Percentiles rank a stretch among this genome's conserved stretches.
phyloP scores from a whole-genome alignment of 2,888 invertebrate species.

The Ceratothoa steindachneri region DNA sequence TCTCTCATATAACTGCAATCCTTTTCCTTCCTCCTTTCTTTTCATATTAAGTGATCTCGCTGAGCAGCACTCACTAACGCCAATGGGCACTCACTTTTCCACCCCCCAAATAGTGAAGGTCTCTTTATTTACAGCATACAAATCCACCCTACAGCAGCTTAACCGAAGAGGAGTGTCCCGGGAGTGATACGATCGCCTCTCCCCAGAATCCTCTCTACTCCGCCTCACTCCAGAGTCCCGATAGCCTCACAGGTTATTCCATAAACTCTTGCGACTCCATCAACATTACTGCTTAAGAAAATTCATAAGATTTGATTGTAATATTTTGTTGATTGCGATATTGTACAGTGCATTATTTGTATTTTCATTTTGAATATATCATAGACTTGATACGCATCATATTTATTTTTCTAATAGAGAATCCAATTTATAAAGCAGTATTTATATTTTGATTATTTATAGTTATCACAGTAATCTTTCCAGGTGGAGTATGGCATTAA shows the following conservation, averaged over 20 bases:
- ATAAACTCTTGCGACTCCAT: slow-evolving; percentile 51
- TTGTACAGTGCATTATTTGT: slow-evolving; percentile 1
- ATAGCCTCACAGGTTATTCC: slow-evolving; percentile 64
- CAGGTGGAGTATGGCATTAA: too few species aligned
- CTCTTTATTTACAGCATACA: slow-evolving; percentile 15
- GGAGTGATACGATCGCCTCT: slow-evolving; percentile 53
- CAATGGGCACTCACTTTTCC: neutral
- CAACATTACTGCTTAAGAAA: slow-evolving; percentile 41
- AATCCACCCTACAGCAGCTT: slow-evolving; percentile 55
- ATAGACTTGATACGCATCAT: neutral
- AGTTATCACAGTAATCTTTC: too few species aligned
- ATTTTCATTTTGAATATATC: neutral
- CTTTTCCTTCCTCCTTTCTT: too few species aligned
- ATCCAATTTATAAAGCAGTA: neutral
- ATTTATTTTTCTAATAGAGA: neutral
- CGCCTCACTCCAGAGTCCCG: slow-evolving; percentile 68
- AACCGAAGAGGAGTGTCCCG: slow-evolving; percentile 21
- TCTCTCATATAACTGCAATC: too few species aligned
- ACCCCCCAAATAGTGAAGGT: neutral
- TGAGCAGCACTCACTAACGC: too few species aligned
- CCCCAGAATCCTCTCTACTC: slow-evolving; percentile 66
- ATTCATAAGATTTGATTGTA: slow-evolving; percentile 6
- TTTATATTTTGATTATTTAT: neutral
- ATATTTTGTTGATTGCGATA: neutral
- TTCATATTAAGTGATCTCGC: too few species aligned